Evolutionary conservation across 1,140 invertebrate genomes (phyloP).

Genomic region (Drosophila pachea): DNA sequence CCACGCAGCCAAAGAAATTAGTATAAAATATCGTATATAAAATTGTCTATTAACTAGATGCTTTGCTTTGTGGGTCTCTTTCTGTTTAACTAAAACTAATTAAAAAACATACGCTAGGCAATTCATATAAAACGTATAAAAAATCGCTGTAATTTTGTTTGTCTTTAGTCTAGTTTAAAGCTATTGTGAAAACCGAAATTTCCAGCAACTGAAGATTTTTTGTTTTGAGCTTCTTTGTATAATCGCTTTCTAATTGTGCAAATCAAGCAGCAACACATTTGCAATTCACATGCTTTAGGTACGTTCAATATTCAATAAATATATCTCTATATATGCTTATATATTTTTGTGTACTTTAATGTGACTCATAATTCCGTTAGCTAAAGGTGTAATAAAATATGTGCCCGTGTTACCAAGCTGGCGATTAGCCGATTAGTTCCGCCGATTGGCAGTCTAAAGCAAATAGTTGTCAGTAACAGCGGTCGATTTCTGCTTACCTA

Average conservation of each 20-base stretch:
- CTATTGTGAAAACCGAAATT: constrained; percentile 34
- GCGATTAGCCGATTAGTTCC: background rate
- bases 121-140: constrained; percentile 46
- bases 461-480: constrained; percentile 24
- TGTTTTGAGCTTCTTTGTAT: background rate
- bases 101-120: constrained; percentile 37
- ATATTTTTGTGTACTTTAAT: constrained; percentile 14
- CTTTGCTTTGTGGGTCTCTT: constrained; percentile 6
- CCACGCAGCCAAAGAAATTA: constrained; percentile 6
- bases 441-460: background rate
- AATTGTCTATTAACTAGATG: constrained; percentile 21
- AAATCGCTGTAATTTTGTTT: constrained; percentile 40
- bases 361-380: constrained; percentile 13
- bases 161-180: constrained; percentile 39
- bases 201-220: constrained; percentile 11
- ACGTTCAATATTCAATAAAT: constrained; percentile 16
- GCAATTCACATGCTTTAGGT: constrained; percentile 24
- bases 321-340: background rate
- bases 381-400: constrained; percentile 27
- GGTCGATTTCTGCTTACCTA: constrained; percentile 23
- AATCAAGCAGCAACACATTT: constrained; percentile 12
- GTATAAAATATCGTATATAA: constrained; percentile 5
- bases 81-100: constrained; percentile 32
- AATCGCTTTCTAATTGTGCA: background rate
- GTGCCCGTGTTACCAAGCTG: constrained; percentile 15